These are phyloP conservation scores for Corythaeola cristata DNA, from an alignment of 2,113 vertebrate genomes.

Conservation along the genomic window DNA sequence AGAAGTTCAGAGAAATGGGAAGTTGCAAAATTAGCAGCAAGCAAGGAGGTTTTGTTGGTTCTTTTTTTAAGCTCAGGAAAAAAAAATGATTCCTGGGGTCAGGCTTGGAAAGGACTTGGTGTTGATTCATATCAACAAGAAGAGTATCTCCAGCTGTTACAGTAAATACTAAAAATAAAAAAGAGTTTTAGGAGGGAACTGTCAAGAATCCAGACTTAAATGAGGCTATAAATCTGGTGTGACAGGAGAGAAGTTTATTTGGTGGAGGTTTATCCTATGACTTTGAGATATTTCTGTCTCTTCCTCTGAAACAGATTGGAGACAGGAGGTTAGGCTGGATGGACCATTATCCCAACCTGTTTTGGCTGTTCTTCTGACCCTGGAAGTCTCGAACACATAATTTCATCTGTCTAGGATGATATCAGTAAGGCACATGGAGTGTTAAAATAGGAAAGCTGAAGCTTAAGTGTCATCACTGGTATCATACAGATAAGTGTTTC, in stretches of 20 bases:
- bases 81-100: background rate
- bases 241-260: background rate
- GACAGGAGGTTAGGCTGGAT: constrained; percentile 4
- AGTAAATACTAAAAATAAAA: constrained; percentile 30
- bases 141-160: constrained; percentile 23
- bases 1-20: background rate
- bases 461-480: constrained; percentile 61
- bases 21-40: background rate
- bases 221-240: constrained; percentile 17
- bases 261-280: background rate
- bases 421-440: constrained; percentile 30
- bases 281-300: constrained; percentile 8
- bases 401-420: constrained; percentile 24
- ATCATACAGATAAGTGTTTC: constrained; percentile 56
- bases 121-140: constrained; percentile 15
- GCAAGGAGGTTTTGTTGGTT: background rate
- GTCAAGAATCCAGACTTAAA: constrained; percentile 14
- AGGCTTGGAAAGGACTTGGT: background rate
- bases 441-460: constrained; percentile 58
- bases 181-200: background rate
- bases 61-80: background rate
- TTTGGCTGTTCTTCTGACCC: constrained; percentile 19
- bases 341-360: background rate
- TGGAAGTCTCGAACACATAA: background rate
- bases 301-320: background rate